Evolutionary conservation across 2,888 invertebrate species (phyloP), one percentile per base, ranked within the genome.

Genomic region (Cyaniris semiargus): DNA sequence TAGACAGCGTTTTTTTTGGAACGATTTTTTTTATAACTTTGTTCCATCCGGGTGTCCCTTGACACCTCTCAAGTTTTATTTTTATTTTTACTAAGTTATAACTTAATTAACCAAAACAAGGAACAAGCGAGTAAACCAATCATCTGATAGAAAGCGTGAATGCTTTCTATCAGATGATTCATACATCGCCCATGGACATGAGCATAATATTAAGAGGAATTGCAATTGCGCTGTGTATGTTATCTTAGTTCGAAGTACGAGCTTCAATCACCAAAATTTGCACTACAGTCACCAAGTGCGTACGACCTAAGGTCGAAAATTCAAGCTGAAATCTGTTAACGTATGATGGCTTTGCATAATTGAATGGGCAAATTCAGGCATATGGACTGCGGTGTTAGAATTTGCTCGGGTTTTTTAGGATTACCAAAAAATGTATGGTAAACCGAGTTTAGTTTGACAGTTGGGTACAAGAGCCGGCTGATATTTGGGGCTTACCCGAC

Each of bases 311-410:
- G 87, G 85, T 87, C 88, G 87, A 90, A 90, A 89, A 89, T 88
- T 85, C 83, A 90, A 89, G 90, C 89, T 87, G 86, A 91, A 93
- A 93, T 92, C 92, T 93, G 93, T 90, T 92, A 93, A 93, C 93
- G 90, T 92, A 93, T 93, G 91, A 90, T 86, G 83, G 93, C 89
- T 93, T 90, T 92, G 90, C 93, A 92, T 93, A 93, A 92, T 91
- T 92, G 87, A 91, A 91, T 89, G 87, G 87, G 87, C 85, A 87
- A 90, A 88, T 86, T 84, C 85, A 78, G 85, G 83, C 90, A 89
- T 90, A 90, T 88, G 89, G 86, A 86, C 84, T 81, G 81, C 83
- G 82, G 84, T 83, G 83, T 81, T 82, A 84, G 83, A 53, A 81
- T 82, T 82, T 80, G 82, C 72, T 70, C 74, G 77, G 78, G 75